Percentiles rank a stretch among this genome's conserved stretches.
These are phyloP conservation scores for Tragelaphus imberbis DNA, from an alignment of 2,113 vertebrate genomes.

Conservation along the genomic window DNA sequence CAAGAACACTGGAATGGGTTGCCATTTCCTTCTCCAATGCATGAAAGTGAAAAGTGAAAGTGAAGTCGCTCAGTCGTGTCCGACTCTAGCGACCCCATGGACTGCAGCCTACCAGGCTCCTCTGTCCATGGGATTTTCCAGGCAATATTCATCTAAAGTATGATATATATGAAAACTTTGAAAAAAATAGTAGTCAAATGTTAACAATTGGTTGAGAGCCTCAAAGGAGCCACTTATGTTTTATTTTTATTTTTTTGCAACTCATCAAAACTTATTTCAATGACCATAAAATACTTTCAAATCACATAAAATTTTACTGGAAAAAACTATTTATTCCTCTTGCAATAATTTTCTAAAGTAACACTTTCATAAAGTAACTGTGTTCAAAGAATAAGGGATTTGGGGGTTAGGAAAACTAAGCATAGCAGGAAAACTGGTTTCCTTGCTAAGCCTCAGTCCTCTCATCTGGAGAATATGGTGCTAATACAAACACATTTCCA, in stretches of 20 bases:
- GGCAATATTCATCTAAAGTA: not conserved
- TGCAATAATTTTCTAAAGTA: not conserved
- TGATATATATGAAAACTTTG: not conserved
- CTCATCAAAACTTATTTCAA: not conserved
- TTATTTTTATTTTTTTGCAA: not conserved
- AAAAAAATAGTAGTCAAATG: not conserved
- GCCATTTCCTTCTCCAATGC: too few species aligned
- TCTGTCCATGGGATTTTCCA: too few species aligned
- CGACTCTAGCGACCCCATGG: too few species aligned
- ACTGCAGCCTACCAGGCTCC: too few species aligned
- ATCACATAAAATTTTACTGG: not conserved
- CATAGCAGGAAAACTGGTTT: not conserved
- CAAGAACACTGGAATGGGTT: too few species aligned
- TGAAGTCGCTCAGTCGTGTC: too few species aligned
- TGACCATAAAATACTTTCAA: not conserved
- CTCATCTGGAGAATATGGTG: not conserved
- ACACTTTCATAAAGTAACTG: not conserved
- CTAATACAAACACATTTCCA: not conserved
- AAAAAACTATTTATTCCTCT: not conserved
- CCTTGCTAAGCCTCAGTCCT: not conserved
- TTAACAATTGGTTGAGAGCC: not conserved
- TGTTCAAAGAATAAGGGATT: not conserved
- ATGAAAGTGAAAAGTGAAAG: too few species aligned
- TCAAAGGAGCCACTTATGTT: not conserved
- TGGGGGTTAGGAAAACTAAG: not conserved